Evolutionary conservation across 2,113 vertebrate species (phyloP).

Genomic region (Nerophis ophidion): DNA sequence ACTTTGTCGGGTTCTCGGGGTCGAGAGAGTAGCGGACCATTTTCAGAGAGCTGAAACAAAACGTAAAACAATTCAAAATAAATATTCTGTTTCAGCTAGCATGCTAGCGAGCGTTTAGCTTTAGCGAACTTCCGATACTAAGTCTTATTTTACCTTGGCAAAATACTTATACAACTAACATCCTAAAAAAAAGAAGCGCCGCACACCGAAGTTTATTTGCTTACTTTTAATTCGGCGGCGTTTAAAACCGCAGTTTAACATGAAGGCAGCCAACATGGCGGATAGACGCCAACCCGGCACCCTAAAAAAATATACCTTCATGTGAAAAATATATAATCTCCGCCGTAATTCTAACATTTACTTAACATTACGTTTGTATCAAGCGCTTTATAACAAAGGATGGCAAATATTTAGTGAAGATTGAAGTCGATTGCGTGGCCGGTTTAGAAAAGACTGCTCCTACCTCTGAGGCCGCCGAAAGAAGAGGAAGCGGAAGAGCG

Average conservation of each 20-base stretch:
- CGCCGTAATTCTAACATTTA: fast-evolving
- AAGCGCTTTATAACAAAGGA: neutral
- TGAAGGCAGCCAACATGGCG: slow-evolving; percentile 45
- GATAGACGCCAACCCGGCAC: slow-evolving; percentile 5
- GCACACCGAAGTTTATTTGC: too few species aligned
- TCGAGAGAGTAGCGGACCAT: slow-evolving; percentile 99
- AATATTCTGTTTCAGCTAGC: neutral
- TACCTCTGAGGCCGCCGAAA: slow-evolving; percentile 71
- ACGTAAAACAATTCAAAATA: neutral
- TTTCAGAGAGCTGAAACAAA: slow-evolving; percentile 57
- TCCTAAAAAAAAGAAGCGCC: too few species aligned
- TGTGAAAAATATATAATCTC: fast-evolving
- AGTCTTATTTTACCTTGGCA: neutral
- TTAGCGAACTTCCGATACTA: neutral
- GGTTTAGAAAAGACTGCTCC: fast-evolving
- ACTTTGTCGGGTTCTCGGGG: slow-evolving; percentile 97
- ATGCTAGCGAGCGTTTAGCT: neutral
- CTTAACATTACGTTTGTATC: fast-evolving
- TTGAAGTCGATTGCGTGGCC: slow-evolving; percentile 22
- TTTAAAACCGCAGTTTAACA: neutral
- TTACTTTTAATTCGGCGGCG: too few species aligned
- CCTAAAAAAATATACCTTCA: neutral
- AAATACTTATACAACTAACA: too few species aligned
- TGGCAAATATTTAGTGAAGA: slow-evolving; percentile 48
- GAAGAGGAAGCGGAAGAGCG: slow-evolving; percentile 71